phyloP scores from a whole-genome alignment of 2,888 invertebrate species.

The Encarsia formosa region DNA sequence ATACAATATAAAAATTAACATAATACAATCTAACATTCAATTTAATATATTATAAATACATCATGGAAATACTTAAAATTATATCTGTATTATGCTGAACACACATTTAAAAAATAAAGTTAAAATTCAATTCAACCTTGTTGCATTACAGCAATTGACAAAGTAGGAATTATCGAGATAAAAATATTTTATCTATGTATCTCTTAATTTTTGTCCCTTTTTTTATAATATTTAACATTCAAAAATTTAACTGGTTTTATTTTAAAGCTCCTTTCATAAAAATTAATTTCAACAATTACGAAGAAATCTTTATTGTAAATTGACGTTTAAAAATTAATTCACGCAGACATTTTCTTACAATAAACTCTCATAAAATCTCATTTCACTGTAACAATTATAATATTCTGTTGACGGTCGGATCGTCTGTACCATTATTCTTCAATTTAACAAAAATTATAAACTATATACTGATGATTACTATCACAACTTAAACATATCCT shows the following conservation, averaged over 20 bases:
- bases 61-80: slow-evolving; percentile 14
- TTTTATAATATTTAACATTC: too few species aligned
- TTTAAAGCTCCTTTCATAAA: too few species aligned
- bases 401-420: too few species aligned
- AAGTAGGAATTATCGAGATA: slow-evolving; percentile 25
- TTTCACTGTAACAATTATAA: too few species aligned
- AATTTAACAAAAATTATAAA: too few species aligned
- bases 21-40: slow-evolving; percentile 6
- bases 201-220: background rate
- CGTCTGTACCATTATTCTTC: too few species aligned
- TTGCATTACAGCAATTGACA: slow-evolving; percentile 23
- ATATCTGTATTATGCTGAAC: slow-evolving; percentile 3
- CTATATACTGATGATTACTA: too few species aligned
- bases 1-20: slow-evolving; percentile 22
- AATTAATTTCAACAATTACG: too few species aligned
- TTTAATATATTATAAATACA: slow-evolving; percentile 10
- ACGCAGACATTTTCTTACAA: background rate
- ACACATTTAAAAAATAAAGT: slow-evolving; percentile 3
- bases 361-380: background rate
- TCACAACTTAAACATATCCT: too few species aligned
- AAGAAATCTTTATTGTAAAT: too few species aligned
- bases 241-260: too few species aligned
- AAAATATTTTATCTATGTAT: slow-evolving; percentile 18
- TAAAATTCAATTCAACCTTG: slow-evolving; percentile 4
- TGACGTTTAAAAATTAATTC: too few species aligned